A percentile compares a stretch with the other conserved stretches of the same genome.
Evolutionary conservation across 1,140 invertebrate genomes (phyloP).

Genomic region (Drosophila tani): DNA sequence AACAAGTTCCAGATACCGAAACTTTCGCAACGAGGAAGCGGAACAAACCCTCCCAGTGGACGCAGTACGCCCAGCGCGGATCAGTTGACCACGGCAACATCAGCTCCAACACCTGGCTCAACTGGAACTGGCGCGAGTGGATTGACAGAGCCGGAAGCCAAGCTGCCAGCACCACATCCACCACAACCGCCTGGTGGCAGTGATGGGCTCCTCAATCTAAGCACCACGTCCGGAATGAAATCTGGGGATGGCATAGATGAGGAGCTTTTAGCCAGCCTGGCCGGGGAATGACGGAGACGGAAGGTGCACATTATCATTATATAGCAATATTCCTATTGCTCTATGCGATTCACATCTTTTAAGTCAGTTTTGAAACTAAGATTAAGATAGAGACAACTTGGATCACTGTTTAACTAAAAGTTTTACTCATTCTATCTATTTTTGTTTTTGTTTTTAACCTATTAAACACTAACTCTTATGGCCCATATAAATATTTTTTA

Average conservation of each 20-base stretch:
- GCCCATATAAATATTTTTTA: constrained; percentile 4
- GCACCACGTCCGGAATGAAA: constrained; percentile 9
- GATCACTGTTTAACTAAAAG: constrained; percentile 7
- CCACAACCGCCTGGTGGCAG: constrained; percentile 3
- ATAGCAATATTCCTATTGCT: constrained; percentile 48
- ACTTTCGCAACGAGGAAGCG: constrained; percentile 86
- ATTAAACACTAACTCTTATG: constrained; percentile 6
- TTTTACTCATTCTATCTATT: not conserved
- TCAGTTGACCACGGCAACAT: constrained; percentile 2
- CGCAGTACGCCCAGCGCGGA: constrained; percentile 20
- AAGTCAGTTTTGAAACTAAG: constrained; percentile 10
- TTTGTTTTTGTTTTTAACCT: not conserved
- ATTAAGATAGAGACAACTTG: not conserved
- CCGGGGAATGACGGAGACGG: constrained; percentile 64
- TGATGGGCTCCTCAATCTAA: constrained; percentile 47
- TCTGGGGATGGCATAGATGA: constrained; percentile 67
- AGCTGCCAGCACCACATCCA: constrained; percentile 19
- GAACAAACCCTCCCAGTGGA: constrained; percentile 21
- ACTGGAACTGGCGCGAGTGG: constrained; percentile 1
- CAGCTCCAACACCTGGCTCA: constrained; percentile 15
- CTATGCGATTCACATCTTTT: constrained; percentile 28
- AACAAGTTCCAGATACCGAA: constrained; percentile 95
- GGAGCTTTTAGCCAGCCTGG: constrained; percentile 70
- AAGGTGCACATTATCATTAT: constrained; percentile 17
- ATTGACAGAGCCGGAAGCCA: constrained; percentile 17